Base-by-base conservation (phyloP, 2,113 vertebrate species). In the Promerops cafer region DNA sequence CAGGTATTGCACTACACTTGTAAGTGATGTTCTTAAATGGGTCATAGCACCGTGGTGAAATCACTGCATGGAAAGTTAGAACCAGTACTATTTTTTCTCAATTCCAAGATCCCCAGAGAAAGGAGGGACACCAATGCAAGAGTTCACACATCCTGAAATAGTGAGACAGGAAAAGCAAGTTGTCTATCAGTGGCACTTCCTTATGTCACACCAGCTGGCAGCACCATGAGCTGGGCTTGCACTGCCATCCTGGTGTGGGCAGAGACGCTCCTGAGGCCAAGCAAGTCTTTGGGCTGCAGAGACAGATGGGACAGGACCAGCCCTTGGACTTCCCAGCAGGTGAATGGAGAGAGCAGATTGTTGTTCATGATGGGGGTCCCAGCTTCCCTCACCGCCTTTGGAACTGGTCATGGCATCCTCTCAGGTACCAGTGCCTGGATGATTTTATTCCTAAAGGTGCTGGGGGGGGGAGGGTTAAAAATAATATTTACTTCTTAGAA, bases 1-100 rank as follows among this genome's bases (percentile, higher is more conserved):
- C 89, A 88, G 93, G 86, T 90, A 97, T 97, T 97, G 97, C 97
- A 97, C 97, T 97, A 96, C 83, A 90, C 86, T 95, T 28, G 81
- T 94, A 80, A 89, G 60, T 83, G 31, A 92, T 35, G 21, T 75
- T 54, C 68, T 56, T 61, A 20, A 33, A 72, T 89, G 95, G 94
- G 31, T 95, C 65, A 89, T 95, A 97, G 97, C 97, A 97, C 97
- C 96, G 6, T 79, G 93, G 96, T 84, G 80, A 91, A 91, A 93
- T 40, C 94, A 90, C 50, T 76, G 87, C 21, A 11, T 75, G 90
- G 93, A 71, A 82, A 26, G 82, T 88, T 95, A 94, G 68, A 89
- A 80, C 44, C 2, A 93, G 63, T 50, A 23, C 65, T 74, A 11
- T 24, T 83, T 92, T 92, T 74, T 53, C 59, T 80, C 68, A 87